These are phyloP conservation scores for Ctenodactylus gundi DNA, from an alignment of 2,113 vertebrate genomes.

Conservation along the genomic window DNA sequence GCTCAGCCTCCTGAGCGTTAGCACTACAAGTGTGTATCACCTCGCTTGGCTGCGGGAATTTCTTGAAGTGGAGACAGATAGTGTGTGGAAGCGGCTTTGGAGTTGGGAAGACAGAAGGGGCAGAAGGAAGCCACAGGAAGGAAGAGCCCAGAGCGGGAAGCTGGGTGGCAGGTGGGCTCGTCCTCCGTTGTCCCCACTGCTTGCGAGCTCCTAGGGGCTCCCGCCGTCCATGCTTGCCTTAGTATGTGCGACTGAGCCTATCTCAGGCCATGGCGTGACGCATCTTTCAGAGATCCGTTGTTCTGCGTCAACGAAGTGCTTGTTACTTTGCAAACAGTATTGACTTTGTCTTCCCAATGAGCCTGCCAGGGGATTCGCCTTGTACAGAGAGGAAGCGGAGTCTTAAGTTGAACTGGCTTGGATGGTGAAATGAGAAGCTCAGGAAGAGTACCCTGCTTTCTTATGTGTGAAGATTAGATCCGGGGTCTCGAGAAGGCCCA, in stretches of 20 bases:
- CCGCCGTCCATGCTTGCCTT: accelerated
- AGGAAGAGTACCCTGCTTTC: background rate
- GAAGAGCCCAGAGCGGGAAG: background rate
- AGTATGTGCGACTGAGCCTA: background rate
- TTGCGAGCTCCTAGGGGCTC: background rate
- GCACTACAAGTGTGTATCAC: background rate
- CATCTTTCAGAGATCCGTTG: background rate
- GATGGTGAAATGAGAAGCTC: background rate
- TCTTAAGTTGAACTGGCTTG: background rate
- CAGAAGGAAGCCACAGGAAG: background rate
- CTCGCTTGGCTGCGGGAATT: background rate
- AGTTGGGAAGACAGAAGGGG: background rate
- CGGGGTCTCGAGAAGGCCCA: background rate
- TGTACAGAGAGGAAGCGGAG: constrained; percentile 18
- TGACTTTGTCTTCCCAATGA: background rate
- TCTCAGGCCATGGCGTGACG: too few relatives aligned
- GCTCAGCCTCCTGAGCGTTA: background rate
- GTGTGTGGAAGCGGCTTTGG: background rate
- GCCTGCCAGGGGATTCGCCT: background rate
- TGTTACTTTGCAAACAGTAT: background rate
- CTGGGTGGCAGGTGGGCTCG: background rate
- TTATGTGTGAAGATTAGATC: background rate
- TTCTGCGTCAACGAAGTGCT: background rate
- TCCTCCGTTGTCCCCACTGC: background rate
- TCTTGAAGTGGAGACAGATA: background rate